Percentiles rank a stretch among this genome's conserved stretches.
Conservation (phyloP, 2,113 vertebrate species). For the Odobenus rosmarus region DNA sequence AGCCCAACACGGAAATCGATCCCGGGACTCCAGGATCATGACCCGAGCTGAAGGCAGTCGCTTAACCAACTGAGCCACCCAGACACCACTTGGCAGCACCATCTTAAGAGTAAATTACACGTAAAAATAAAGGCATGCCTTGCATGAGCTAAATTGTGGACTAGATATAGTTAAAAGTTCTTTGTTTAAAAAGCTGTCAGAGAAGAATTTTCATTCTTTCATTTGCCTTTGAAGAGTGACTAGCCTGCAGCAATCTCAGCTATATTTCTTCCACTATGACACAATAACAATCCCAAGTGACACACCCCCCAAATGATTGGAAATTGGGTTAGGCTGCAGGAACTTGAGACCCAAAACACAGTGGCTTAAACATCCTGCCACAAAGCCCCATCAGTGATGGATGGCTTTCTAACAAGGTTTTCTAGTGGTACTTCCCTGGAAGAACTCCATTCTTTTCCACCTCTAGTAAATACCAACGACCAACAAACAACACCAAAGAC, state of each 20-base stretch:
- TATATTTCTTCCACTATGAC: slow-evolving; percentile 10
- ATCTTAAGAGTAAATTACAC: slow-evolving; percentile 51
- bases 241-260: slow-evolving; percentile 30
- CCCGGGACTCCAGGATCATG: too few relatives aligned
- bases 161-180: slow-evolving; percentile 64
- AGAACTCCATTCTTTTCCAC: neutral
- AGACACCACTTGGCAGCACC: neutral
- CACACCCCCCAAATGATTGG: neutral
- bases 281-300: slow-evolving; percentile 48
- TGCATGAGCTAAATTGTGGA: slow-evolving; percentile 18
- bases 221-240: slow-evolving; percentile 67
- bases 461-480: neutral
- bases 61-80: too few relatives aligned
- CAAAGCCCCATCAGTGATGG: neutral
- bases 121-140: slow-evolving; percentile 63
- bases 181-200: slow-evolving; percentile 71
- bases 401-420: neutral
- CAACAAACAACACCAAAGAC: neutral
- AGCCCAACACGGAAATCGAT: too few relatives aligned
- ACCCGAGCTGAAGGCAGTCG: too few relatives aligned
- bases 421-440: neutral
- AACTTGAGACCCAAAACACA: slow-evolving; percentile 20
- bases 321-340: slow-evolving; percentile 35
- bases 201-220: slow-evolving; percentile 74
- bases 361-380: neutral